These are phyloP conservation scores for Ceramica pisi DNA, from an alignment of 2,888 invertebrate species.

Conservation along the genomic window DNA sequence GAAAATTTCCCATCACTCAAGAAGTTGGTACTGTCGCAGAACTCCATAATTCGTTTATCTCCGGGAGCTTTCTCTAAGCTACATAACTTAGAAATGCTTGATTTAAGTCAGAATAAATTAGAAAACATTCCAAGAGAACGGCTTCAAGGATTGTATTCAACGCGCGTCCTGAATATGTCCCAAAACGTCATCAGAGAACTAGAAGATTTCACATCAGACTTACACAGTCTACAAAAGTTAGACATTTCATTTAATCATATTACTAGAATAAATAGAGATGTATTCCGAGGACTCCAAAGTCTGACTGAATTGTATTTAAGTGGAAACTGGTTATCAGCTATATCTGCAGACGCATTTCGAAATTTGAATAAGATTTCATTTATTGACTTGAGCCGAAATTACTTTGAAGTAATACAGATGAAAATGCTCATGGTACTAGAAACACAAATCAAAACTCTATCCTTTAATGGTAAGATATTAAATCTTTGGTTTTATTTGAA, in stretches of 20 bases:
- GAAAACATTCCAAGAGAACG: slow-evolving; percentile 96
- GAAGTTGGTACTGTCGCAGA: slow-evolving; percentile 93
- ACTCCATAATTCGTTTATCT: slow-evolving; percentile 94
- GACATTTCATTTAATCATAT: slow-evolving; percentile 96
- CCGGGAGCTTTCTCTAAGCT: slow-evolving; percentile 96
- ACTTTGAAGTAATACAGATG: slow-evolving; percentile 94
- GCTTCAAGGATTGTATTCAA: slow-evolving; percentile 94
- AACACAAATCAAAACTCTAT: slow-evolving; percentile 94
- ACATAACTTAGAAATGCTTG: slow-evolving; percentile 94
- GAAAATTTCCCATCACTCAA: slow-evolving; percentile 95
- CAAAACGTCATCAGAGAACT: slow-evolving; percentile 95
- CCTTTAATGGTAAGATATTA: slow-evolving; percentile 94
- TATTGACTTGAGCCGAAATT: slow-evolving; percentile 95
- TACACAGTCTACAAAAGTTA: slow-evolving; percentile 94
- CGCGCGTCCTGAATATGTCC: slow-evolving; percentile 95
- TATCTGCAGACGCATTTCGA: slow-evolving; percentile 95
- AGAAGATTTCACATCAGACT: slow-evolving; percentile 95
- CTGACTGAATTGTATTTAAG: slow-evolving; percentile 94
- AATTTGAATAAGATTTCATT: slow-evolving; percentile 94
- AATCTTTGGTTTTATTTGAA: slow-evolving; percentile 2
- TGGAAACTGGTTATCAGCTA: slow-evolving; percentile 95
- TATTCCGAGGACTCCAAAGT: slow-evolving; percentile 94
- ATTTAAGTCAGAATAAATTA: slow-evolving; percentile 95
- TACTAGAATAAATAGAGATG: slow-evolving; percentile 93
- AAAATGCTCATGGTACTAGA: slow-evolving; percentile 95